Evolutionary conservation across 2,888 invertebrate genomes (phyloP).

Genomic region (Furcula furcula): DNA sequence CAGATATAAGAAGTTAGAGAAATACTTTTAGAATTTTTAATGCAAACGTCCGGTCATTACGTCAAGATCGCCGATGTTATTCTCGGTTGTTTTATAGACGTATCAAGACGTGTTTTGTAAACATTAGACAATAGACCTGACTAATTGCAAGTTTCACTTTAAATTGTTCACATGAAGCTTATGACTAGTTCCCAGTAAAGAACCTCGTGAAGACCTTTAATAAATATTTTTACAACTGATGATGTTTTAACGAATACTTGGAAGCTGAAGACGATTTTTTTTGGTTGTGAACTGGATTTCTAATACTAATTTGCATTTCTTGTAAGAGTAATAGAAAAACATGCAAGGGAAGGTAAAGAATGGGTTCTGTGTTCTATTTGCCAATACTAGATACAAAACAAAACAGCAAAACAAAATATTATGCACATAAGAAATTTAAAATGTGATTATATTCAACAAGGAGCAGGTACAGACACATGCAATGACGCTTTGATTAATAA

Average conservation of each 20-base stretch:
- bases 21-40: constrained; percentile 14
- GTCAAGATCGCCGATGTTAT: constrained; percentile 7
- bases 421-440: too few relatives aligned
- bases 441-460: too few relatives aligned
- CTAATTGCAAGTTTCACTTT: constrained; percentile 20
- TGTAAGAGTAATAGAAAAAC: too few relatives aligned
- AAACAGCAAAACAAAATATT: too few relatives aligned
- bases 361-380: too few relatives aligned
- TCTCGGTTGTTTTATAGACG: constrained; percentile 12
- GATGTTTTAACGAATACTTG: constrained; percentile 26
- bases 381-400: too few relatives aligned
- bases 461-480: too few relatives aligned
- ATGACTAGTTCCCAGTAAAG: constrained; percentile 21
- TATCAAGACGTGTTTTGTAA: constrained; percentile 25
- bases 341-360: too few relatives aligned
- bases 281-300: too few relatives aligned
- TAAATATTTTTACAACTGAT: constrained; percentile 30
- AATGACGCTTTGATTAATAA: not conserved
- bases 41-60: constrained; percentile 8
- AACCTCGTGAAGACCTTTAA: constrained; percentile 32
- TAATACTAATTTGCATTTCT: too few relatives aligned
- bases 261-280: too few relatives aligned
- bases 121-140: constrained; percentile 15
- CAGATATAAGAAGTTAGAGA: constrained; percentile 10
- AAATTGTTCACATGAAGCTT: constrained; percentile 22